Evolutionary conservation across 2,113 vertebrate genomes (phyloP).

Genomic region (Myrmophylax atrothorax): DNA sequence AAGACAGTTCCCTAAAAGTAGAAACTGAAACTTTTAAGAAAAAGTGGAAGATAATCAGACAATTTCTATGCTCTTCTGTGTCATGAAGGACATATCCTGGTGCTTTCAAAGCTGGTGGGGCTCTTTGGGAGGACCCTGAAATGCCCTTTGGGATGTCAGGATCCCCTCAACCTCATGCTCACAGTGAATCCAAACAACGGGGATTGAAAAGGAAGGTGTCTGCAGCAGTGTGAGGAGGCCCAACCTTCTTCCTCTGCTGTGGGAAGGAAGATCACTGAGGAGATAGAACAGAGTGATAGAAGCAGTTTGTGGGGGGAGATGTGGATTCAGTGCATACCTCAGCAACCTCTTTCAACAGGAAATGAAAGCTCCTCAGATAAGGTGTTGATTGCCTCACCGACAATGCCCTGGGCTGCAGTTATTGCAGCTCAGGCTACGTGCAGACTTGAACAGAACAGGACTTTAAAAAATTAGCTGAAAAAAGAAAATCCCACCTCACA

Average conservation of each 20-base stretch:
- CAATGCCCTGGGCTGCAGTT: slow-evolving; percentile 50
- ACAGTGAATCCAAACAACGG: not conserved
- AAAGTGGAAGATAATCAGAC: not conserved
- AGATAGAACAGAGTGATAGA: slow-evolving; percentile 6
- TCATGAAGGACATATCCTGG: not conserved
- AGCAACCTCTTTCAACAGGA: slow-evolving; percentile 53
- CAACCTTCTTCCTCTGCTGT: slow-evolving; percentile 8
- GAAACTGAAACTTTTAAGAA: not conserved
- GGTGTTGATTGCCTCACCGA: slow-evolving; percentile 48
- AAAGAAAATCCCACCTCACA: not conserved
- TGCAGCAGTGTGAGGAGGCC: not conserved
- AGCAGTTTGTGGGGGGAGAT: not conserved
- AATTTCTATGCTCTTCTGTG: not conserved
- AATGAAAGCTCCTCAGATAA: slow-evolving; percentile 56
- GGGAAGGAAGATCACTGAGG: slow-evolving; percentile 39
- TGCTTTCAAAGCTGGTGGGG: accelerated
- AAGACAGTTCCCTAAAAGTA: not conserved
- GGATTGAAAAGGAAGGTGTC: not conserved
- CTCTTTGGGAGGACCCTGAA: not conserved
- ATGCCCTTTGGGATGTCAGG: not conserved
- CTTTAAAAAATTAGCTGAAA: not conserved
- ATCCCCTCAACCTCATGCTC: not conserved
- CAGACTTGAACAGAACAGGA: slow-evolving; percentile 38
- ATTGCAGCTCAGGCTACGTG: slow-evolving; percentile 22
- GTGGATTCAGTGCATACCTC: slow-evolving; percentile 47